Conservation (phyloP, 2,797 vertebrate genomes). For the Aulostomus chinensis region DNA sequence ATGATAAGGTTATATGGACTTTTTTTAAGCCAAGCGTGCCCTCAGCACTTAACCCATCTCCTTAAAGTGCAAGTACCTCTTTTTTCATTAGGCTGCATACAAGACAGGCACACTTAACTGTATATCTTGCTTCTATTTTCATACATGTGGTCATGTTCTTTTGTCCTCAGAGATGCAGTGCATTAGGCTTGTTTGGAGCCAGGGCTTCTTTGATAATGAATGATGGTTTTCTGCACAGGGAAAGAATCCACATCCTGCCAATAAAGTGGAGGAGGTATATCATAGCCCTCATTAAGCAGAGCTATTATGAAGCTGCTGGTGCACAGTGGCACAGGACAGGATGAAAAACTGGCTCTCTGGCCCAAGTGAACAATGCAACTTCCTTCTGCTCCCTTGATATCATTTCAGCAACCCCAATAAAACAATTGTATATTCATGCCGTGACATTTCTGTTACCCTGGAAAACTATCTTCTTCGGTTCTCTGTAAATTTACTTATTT, state of each 20-base stretch:
- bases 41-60: conserved; percentile 2
- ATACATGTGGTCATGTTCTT: conserved; percentile 10
- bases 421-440: conserved; percentile 41
- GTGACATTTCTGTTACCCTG: conserved; percentile 46
- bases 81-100: conserved; percentile 1
- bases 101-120: conserved; percentile 8
- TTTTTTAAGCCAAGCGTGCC: too few relatives aligned
- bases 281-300: conserved; percentile 72
- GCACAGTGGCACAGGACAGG: conserved; percentile 56
- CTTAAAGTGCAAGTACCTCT: not conserved
- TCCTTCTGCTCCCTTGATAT: conserved; percentile 35
- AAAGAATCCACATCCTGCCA: conserved; percentile 60
- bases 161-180: conserved; percentile 25
- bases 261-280: conserved; percentile 69
- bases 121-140: conserved; percentile 34
- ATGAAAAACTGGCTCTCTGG: conserved; percentile 58
- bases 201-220: conserved; percentile 59
- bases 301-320: conserved; percentile 69
- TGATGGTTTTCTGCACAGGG: conserved; percentile 56
- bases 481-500: conserved; percentile 11
- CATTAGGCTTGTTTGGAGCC: conserved; percentile 40
- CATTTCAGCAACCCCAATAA: conserved; percentile 41
- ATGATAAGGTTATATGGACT: not conserved
- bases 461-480: conserved; percentile 32
- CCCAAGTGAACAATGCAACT: conserved; percentile 52